phyloP scores from a whole-genome alignment of 2,888 invertebrate species.

The Alloscopus bannaensis region DNA sequence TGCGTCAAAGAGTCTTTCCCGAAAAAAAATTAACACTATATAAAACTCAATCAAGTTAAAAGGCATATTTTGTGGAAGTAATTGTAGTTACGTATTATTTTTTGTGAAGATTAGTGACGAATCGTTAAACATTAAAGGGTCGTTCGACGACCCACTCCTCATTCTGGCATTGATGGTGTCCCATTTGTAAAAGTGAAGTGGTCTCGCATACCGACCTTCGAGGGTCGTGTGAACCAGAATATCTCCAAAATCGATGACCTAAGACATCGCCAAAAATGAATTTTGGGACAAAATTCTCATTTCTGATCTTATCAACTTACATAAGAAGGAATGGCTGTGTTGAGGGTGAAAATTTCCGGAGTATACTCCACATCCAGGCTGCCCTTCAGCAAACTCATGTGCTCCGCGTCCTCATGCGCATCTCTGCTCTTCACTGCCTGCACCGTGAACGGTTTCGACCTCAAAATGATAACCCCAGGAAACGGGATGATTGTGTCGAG shows the following conservation, averaged over 20 bases:
- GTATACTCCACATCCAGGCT: neutral
- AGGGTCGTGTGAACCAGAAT: slow-evolving; percentile 56
- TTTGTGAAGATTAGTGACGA: neutral
- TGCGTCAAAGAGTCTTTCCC: slow-evolving; percentile 48
- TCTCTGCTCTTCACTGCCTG: neutral
- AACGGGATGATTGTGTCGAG: slow-evolving; percentile 29
- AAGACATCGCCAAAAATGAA: no score
- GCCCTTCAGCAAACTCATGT: neutral
- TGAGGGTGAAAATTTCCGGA: slow-evolving; percentile 43
- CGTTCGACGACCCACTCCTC: neutral
- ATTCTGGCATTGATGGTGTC: neutral
- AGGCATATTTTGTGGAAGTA: neutral
- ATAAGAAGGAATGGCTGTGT: slow-evolving; percentile 63
- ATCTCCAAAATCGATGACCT: slow-evolving; percentile 57
- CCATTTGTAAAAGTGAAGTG: slow-evolving; percentile 44
- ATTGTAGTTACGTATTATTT: neutral
- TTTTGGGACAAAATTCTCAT: no score
- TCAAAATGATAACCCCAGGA: slow-evolving; percentile 47
- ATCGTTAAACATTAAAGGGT: neutral
- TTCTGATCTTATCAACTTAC: slow-evolving; percentile 11
- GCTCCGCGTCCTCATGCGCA: slow-evolving; percentile 16
- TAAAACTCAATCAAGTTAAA: neutral
- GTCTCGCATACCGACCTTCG: slow-evolving; percentile 62
- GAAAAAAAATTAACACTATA: neutral
- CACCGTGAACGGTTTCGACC: slow-evolving; percentile 15